Evolutionary conservation across 2,888 invertebrate genomes (phyloP).

Genomic region (Camptogramma bilineatum): DNA sequence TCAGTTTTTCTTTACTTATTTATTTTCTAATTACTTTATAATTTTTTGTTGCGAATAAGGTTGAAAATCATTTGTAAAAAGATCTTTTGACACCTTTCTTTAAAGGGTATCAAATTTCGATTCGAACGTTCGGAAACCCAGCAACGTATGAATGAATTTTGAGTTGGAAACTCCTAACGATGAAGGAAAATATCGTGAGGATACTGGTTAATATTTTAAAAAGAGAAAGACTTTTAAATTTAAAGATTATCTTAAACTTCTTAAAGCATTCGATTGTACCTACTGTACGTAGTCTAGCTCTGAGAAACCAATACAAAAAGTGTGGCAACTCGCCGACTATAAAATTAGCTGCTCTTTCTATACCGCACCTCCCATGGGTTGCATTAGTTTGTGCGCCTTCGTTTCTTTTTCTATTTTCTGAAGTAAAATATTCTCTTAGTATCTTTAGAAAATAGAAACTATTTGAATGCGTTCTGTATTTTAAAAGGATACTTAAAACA

Average conservation of each 20-base stretch:
- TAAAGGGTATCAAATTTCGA: no score
- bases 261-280: not conserved
- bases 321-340: not conserved
- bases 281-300: not conserved
- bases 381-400: not conserved
- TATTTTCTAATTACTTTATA: no score
- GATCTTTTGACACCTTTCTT: no score
- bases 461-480: not conserved
- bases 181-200: no score
- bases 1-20: no score
- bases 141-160: no score
- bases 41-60: no score
- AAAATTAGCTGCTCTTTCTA: conserved; percentile 1
- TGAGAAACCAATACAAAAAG: not conserved
- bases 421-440: not conserved
- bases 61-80: no score
- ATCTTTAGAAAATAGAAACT: not conserved
- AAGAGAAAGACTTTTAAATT: no score
- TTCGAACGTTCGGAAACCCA: no score
- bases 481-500: not conserved
- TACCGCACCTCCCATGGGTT: not conserved
- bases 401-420: not conserved
- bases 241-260: not conserved
- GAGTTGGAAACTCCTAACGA: no score
- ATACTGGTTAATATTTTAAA: no score